These are phyloP conservation scores for Drosophila takahashii DNA, from an alignment of 1,140 invertebrate genomes.

Conservation along the genomic window DNA sequence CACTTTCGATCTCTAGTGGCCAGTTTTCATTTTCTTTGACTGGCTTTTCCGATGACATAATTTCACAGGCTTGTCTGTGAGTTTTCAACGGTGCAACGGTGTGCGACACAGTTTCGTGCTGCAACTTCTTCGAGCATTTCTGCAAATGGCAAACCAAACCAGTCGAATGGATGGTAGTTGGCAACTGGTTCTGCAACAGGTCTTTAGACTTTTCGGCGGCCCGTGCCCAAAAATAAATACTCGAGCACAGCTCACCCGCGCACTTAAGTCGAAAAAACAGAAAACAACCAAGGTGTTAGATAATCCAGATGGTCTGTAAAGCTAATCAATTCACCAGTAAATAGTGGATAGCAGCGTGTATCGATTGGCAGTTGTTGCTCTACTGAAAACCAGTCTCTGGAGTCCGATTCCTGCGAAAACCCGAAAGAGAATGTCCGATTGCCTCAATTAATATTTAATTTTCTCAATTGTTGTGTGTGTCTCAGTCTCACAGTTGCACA, in stretches of 20 bases:
- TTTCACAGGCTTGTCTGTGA: constrained; percentile 54
- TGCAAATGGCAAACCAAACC: constrained; percentile 76
- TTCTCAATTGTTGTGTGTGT: constrained; percentile 25
- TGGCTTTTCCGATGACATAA: constrained; percentile 79
- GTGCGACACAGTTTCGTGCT: constrained; percentile 74
- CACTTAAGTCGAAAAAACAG: constrained; percentile 2
- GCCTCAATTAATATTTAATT: constrained; percentile 63
- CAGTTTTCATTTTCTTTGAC: constrained; percentile 57
- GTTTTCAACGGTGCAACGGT: constrained; percentile 37
- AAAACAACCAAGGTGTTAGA: constrained; percentile 42
- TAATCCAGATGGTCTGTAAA: constrained; percentile 49
- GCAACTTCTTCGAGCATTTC: constrained; percentile 73
- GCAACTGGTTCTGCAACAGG: constrained; percentile 63
- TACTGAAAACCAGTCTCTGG: constrained; percentile 26
- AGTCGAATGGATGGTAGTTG: constrained; percentile 37
- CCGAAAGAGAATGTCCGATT: constrained; percentile 63
- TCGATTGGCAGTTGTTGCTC: constrained; percentile 12
- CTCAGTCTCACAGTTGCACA: constrained; percentile 41
- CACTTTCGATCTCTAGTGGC: constrained; percentile 54
- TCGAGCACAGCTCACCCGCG: constrained; percentile 30
- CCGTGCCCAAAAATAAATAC: constrained; percentile 42
- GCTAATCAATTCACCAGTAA: constrained; percentile 26
- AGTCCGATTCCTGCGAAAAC: constrained; percentile 36
- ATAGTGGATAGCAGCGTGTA: constrained; percentile 8
- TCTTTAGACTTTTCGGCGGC: constrained; percentile 38